Percentiles rank a stretch among this genome's conserved stretches.
phyloP scores from a whole-genome alignment of 2,797 vertebrate genomes.

The Microhierax caerulescens region DNA sequence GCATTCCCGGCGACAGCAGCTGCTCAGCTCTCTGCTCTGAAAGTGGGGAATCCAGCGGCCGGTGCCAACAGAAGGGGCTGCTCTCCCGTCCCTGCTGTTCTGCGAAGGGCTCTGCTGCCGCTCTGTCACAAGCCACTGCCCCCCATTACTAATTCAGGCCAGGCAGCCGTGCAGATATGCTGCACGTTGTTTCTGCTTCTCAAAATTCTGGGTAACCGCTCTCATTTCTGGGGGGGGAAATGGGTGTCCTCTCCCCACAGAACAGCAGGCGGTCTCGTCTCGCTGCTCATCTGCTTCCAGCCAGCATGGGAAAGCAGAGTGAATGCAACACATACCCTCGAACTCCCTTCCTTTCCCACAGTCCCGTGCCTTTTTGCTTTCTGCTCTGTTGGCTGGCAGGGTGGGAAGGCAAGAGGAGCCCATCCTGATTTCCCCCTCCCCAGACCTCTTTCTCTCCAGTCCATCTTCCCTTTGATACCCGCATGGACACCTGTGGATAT shows the following conservation, averaged over 20 bases:
- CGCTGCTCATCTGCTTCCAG: not conserved
- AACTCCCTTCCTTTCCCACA: not conserved
- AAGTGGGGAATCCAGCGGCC: not conserved
- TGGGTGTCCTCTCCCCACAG: not conserved
- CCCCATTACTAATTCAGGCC: not conserved
- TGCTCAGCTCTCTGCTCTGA: not conserved
- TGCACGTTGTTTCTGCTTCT: not conserved
- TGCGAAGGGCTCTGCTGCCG: not conserved
- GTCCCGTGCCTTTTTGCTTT: not conserved
- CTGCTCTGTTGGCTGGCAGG: not conserved
- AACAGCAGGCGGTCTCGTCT: accelerated
- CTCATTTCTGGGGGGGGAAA: not conserved
- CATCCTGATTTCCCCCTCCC: not conserved
- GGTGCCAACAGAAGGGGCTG: not conserved
- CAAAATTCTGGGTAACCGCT: not conserved
- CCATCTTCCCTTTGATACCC: not conserved
- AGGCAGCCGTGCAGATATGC: accelerated
- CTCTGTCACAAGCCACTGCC: accelerated
- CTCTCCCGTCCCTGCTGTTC: not conserved
- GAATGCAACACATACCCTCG: accelerated
- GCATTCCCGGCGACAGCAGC: not conserved
- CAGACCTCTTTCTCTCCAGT: not conserved
- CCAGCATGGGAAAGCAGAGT: not conserved
- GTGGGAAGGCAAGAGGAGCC: not conserved
- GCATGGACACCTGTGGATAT: not conserved